Base-by-base conservation (phyloP, 2,113 vertebrate species). In the Chaetura pelagica region DNA sequence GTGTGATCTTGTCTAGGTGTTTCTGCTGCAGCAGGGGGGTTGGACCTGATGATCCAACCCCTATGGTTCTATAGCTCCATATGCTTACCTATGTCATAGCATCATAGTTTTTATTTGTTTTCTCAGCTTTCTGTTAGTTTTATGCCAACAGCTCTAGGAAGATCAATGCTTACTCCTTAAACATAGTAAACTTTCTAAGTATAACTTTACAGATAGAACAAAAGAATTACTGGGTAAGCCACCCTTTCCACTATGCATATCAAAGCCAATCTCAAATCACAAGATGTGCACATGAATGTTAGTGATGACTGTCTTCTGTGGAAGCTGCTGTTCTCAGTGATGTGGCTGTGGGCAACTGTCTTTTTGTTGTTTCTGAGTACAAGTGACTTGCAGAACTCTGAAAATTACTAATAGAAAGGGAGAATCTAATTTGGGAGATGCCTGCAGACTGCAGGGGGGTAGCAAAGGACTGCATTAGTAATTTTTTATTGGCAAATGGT, bases 41-140 rank as follows among this genome's bases (percentile, higher is more conserved):
- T 38, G 38, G 38, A 38, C 38, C 10, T 38, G 38, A 38, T 38
- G 38, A 38, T 38, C 38, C 38, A 38, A 38, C 38, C 38, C 38
- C 38, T 38, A 38, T 38, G 38, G 10, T 38, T 38, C 38, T 38
- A 38, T 38, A 58, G 40, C 22, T 69, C n/a, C 49, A 29, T 49
- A 54, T 5, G 10, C 29, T 44, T 91, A n/a, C 52, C 29, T 54
- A 6, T 51, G 34, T 62, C 38, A 34, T 13, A 71, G 15, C 32
- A 20, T n/a, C 5, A 6, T 38, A 42, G 20, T 51, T 68, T 85
- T 77, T 12, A 49, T 76, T 89, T 30, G 9, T n/a, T 86, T 83
- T 55, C 32, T 77, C 38, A 91, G 19, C 15, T 90, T 81, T 87
- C 63, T 95, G 10, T 69, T 87, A 11, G 4, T 26, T 94, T 69